These are phyloP conservation scores for Microtus montanus DNA, from an alignment of 2,113 vertebrate species.

Conservation along the genomic window DNA sequence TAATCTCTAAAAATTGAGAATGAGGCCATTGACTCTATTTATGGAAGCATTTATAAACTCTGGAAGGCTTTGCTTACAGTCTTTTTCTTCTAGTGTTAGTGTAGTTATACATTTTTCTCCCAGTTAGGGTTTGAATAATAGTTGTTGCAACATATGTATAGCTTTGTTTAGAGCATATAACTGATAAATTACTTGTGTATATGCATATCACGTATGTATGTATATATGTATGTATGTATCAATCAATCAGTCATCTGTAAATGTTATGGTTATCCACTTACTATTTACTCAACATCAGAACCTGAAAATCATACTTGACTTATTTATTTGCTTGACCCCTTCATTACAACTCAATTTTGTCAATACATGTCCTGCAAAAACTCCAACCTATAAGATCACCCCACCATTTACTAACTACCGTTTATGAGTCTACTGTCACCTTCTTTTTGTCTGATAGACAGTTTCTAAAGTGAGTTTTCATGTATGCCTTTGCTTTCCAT, in stretches of 20 bases:
- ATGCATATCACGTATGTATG: not conserved
- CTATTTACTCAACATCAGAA: not conserved
- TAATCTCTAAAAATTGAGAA: not conserved
- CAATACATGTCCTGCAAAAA: not conserved
- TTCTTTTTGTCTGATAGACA: not conserved
- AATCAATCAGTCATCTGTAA: not conserved
- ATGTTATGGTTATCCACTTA: not conserved
- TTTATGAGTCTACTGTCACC: not conserved
- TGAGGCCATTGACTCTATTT: not conserved
- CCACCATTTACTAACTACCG: not conserved
- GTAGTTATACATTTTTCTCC: not conserved
- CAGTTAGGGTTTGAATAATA: not conserved
- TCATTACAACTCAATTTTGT: not conserved
- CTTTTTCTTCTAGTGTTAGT: not conserved
- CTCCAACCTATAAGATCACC: not conserved
- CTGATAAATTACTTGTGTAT: not conserved
- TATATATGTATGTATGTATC: not conserved
- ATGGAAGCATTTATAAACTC: not conserved
- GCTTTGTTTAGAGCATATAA: not conserved
- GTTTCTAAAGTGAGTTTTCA: not conserved
- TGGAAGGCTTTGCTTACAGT: not conserved
- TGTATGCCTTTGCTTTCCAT: not conserved
- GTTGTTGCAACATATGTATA: not conserved
- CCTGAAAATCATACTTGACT: not conserved
- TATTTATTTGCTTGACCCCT: not conserved